Evolutionary conservation across 2,797 vertebrate genomes (phyloP).

Genomic region (Enteromius radiatus): DNA sequence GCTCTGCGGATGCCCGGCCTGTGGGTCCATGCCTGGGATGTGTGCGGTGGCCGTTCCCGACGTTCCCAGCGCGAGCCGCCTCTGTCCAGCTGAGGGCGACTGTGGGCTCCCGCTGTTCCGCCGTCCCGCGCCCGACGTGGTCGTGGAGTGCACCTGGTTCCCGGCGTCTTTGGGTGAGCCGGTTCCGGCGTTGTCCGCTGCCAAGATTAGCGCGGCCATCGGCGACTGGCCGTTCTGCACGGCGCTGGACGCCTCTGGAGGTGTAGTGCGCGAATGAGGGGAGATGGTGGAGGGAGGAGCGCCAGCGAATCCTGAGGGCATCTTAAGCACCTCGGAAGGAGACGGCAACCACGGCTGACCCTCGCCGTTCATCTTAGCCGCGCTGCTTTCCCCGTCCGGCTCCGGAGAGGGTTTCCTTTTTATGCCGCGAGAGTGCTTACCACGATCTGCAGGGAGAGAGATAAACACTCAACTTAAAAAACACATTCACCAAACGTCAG

Average conservation of each 20-base stretch:
- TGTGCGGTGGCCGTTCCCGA: conserved; percentile 62
- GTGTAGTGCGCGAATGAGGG: conserved; percentile 89
- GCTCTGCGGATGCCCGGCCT: conserved; percentile 80
- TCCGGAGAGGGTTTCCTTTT: conserved; percentile 94
- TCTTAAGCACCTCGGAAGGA: conserved; percentile 85
- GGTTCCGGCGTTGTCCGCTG: conserved; percentile 84
- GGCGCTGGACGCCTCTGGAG: conserved; percentile 78
- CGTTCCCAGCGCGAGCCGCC: conserved; percentile 82
- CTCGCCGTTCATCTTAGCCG: conserved; percentile 86
- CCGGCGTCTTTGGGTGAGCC: conserved; percentile 86
- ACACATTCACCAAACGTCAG: too few species aligned
- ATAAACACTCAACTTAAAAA: conserved; percentile 20
- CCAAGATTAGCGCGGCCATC: conserved; percentile 92
- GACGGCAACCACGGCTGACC: conserved; percentile 86
- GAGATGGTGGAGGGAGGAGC: conserved; percentile 86
- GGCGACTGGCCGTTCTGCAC: conserved; percentile 90
- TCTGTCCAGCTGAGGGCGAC: conserved; percentile 87
- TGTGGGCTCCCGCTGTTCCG: conserved; percentile 90
- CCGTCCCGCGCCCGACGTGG: conserved; percentile 64
- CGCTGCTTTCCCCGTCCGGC: conserved; percentile 83
- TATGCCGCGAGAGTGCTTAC: conserved; percentile 72
- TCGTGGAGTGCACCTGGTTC: conserved; percentile 91
- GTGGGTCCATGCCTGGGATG: conserved; percentile 79
- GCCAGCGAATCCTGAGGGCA: conserved; percentile 80
- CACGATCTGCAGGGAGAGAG: conserved; percentile 68